Evolutionary conservation across 2,113 vertebrate species (phyloP), one percentile per base, ranked within the genome.

Genomic region (Apodemus speciosus): DNA sequence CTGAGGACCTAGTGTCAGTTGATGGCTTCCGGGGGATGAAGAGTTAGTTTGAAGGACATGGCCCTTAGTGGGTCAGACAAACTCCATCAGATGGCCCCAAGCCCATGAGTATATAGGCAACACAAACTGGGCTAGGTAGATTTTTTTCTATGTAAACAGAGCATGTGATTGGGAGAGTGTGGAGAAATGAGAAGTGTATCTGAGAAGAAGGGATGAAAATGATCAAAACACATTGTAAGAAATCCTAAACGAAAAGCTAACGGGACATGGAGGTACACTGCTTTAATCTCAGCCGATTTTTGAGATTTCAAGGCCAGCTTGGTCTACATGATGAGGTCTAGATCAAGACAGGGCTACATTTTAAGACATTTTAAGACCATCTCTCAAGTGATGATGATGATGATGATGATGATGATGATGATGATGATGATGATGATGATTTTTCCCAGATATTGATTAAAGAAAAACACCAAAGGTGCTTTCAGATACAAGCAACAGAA

Each of bases 401-500:
- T 25, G 23, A n/a, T n/a, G n/a, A n/a, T n/a, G n/a, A n/a, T n/a
- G n/a, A n/a, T n/a, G n/a, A n/a, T n/a, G n/a, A n/a, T n/a, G n/a
- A 51, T 35, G 2, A 77, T n/a, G 30, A 51, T 51, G 51, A 15
- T 56, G 53, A 23, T 60, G 21, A 2, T 60, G 21, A 21, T 60
- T 81, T 68, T 38, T 89, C 64, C 23, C 25, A 49, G 56, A 77
- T 68, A 20, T 66, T 27, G 51, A 43, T 88, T 66, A 66, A 66
- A 32, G 66, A 43, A 38, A 6, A 71, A 62, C 25, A 88, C 16
- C 53, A 49, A 75, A 81, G 27, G 75, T 77, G 40, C 1, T 77
- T 92, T 79, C 38, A 84, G 66, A 93, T 58, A 16, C 18, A 93
- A 90, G 49, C 13, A 92, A 77, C 43, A 92, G 40, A 96, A 85